Conservation (phyloP, 2,113 vertebrate genomes). For the Sakesphorus luctuosus region DNA sequence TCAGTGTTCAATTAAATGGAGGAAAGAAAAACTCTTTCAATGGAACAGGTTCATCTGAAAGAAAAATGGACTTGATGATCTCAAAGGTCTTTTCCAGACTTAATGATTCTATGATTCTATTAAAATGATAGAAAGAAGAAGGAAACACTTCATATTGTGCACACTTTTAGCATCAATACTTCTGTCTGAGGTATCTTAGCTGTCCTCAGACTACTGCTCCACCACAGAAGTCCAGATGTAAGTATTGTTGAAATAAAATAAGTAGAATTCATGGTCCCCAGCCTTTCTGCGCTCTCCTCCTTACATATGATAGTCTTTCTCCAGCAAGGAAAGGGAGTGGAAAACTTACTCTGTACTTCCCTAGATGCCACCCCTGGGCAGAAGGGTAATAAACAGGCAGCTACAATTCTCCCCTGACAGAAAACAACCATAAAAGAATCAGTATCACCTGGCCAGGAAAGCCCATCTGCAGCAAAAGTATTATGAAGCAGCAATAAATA, state of each 20-base stretch:
- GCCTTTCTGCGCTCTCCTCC: neutral
- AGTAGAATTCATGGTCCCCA: neutral
- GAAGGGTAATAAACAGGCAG: neutral
- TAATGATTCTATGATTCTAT: neutral
- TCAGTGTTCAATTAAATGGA: neutral
- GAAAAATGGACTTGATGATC: neutral
- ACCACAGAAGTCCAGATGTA: neutral
- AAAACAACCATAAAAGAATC: neutral
- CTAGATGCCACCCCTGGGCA: neutral
- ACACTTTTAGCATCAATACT: neutral
- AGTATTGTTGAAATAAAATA: neutral
- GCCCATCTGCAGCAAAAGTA: neutral
- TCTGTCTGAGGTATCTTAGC: neutral
- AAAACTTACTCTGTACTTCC: neutral
- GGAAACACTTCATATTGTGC: accelerated
- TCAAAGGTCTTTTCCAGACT: neutral
- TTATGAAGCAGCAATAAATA: neutral
- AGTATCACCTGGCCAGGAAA: neutral
- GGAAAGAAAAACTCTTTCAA: neutral
- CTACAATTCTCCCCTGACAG: neutral
- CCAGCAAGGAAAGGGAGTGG: neutral
- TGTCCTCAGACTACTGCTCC: neutral
- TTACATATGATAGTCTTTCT: neutral
- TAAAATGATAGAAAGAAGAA: neutral
- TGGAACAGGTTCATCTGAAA: neutral